Conservation (phyloP, 2,888 invertebrate species). For the Ctenicera cuprea region DNA sequence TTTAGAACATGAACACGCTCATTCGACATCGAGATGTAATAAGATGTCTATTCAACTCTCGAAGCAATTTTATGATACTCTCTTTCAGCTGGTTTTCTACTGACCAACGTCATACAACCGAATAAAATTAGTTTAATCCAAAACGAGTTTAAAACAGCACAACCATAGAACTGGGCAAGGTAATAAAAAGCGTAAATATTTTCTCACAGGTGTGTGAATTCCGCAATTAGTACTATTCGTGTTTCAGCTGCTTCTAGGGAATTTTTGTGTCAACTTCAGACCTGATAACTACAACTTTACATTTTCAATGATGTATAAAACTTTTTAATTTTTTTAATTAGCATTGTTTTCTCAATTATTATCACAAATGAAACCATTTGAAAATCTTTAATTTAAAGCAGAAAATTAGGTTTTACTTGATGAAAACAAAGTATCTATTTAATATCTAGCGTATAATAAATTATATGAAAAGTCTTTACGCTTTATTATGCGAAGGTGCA, state of each 20-base stretch:
- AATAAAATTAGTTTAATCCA: neutral
- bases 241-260: neutral
- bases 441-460: too few species aligned
- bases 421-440: too few species aligned
- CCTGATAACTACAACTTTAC: neutral
- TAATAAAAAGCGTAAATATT: neutral
- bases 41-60: neutral
- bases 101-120: neutral
- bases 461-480: too few species aligned
- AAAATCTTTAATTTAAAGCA: too few species aligned
- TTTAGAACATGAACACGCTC: neutral
- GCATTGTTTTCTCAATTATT: too few species aligned
- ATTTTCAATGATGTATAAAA: too few species aligned
- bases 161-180: slow-evolving; percentile 2
- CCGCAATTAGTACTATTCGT: neutral
- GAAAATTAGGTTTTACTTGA: too few species aligned
- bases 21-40: neutral
- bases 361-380: too few species aligned
- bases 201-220: slow-evolving; percentile 25
- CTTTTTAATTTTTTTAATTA: too few species aligned
- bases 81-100: neutral
- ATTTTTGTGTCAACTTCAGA: neutral
- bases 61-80: neutral
- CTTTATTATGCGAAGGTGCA: neutral
- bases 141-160: slow-evolving; percentile 6